Percentiles rank a stretch among this genome's conserved stretches.
Conservation (phyloP, 2,888 invertebrate genomes). For the Incurvaria masculella region DNA sequence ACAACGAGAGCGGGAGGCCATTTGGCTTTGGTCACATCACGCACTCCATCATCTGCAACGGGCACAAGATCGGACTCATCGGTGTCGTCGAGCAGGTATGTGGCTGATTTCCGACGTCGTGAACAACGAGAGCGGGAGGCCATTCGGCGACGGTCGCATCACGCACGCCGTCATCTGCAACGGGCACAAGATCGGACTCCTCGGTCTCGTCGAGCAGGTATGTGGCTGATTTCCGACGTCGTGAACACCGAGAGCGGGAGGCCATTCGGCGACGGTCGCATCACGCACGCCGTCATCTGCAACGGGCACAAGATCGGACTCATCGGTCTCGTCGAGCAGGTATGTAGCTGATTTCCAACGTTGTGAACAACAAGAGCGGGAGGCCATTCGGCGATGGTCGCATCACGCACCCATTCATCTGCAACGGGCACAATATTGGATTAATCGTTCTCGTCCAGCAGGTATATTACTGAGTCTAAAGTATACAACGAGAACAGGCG, state of each 20-base stretch:
- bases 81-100: constrained; percentile 63
- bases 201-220: constrained; percentile 66
- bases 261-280: constrained; percentile 77
- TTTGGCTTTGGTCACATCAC: constrained; percentile 79
- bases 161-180: constrained; percentile 77
- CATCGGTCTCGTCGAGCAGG: constrained; percentile 65
- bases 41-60: constrained; percentile 74
- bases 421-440: constrained; percentile 74
- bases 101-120: constrained; percentile 93
- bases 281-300: constrained; percentile 76
- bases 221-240: too few relatives aligned
- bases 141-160: constrained; percentile 77
- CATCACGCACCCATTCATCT: constrained; percentile 74
- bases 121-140: constrained; percentile 83
- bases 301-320: constrained; percentile 74
- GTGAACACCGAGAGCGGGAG: constrained; percentile 84
- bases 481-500: constrained; percentile 80
- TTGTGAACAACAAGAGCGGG: constrained; percentile 84
- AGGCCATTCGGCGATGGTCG: constrained; percentile 79
- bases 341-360: constrained; percentile 85
- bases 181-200: constrained; percentile 72
- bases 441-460: constrained; percentile 69
- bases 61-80: constrained; percentile 72
- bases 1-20: constrained; percentile 83
- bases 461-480: constrained; percentile 21